phyloP scores from a whole-genome alignment of 2,113 vertebrate species.

The Prunella fulvescens region DNA sequence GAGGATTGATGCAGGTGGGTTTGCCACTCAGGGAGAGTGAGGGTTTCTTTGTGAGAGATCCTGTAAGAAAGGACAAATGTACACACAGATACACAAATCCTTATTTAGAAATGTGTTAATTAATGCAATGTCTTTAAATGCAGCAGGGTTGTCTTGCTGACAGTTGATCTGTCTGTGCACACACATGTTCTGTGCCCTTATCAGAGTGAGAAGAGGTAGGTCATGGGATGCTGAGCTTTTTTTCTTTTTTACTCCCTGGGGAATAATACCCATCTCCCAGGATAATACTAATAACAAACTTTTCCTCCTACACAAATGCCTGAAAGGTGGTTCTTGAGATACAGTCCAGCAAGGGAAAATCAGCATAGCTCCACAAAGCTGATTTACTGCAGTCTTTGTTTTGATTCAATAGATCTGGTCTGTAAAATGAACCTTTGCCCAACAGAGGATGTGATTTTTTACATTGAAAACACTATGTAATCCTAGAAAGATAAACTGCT shows the following conservation, averaged over 20 bases:
- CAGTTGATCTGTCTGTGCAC: neutral
- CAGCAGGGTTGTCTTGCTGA: neutral
- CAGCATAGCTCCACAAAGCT: neutral
- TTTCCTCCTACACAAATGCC: neutral
- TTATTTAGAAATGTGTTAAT: neutral
- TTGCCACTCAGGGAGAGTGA: neutral
- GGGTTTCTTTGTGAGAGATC: neutral
- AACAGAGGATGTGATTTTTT: conserved; percentile 25
- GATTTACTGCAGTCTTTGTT: conserved; percentile 23
- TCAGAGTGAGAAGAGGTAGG: neutral
- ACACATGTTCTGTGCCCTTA: neutral
- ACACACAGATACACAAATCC: neutral
- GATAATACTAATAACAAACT: neutral
- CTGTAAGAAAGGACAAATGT: neutral
- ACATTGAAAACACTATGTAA: neutral
- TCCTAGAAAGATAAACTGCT: neutral
- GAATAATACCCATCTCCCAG: neutral
- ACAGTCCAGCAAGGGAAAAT: neutral
- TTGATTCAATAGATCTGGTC: conserved; percentile 7
- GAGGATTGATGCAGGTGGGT: neutral
- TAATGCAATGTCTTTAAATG: neutral
- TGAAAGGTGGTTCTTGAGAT: conserved; percentile 29
- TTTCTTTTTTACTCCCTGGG: neutral
- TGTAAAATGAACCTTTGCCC: neutral
- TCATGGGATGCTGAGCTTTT: neutral